phyloP scores from a whole-genome alignment of 2,888 invertebrate genomes.

The Drosophila macrospina region DNA sequence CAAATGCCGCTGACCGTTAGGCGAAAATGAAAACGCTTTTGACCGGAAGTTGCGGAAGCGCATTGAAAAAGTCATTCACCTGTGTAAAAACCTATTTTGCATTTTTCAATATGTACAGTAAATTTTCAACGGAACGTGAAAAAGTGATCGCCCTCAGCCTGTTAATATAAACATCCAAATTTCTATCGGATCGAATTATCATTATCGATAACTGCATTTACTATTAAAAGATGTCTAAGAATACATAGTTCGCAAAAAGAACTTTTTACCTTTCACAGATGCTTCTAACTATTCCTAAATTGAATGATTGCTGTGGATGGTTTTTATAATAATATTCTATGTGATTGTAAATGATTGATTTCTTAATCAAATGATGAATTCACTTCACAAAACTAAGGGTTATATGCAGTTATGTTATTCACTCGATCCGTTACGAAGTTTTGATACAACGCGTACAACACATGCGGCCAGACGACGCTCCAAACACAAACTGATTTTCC shows the following conservation, averaged over 20 bases:
- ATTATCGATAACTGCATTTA: too few relatives aligned
- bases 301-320: too few relatives aligned
- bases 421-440: constrained; percentile 20
- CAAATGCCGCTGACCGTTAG: constrained; percentile 45
- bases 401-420: constrained; percentile 26
- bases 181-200: not conserved
- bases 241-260: not conserved
- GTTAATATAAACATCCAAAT: not conserved
- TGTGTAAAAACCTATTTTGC: constrained; percentile 67
- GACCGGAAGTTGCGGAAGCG: constrained; percentile 83
- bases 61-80: constrained; percentile 84
- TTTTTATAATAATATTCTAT: not conserved
- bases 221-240: not conserved
- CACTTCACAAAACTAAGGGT: constrained; percentile 20
- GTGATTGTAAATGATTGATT: constrained; percentile 7
- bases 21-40: constrained; percentile 81
- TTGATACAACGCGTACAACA: constrained; percentile 29
- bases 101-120: constrained; percentile 55
- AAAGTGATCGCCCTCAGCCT: not conserved
- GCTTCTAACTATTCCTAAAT: not conserved
- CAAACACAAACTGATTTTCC: constrained; percentile 81
- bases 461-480: constrained; percentile 69
- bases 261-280: not conserved
- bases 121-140: constrained; percentile 9
- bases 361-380: too few relatives aligned